A percentile compares a stretch with the other conserved stretches of the same genome.
Evolutionary conservation across 2,888 invertebrate genomes (phyloP).

Genomic region (Parnassius apollo): DNA sequence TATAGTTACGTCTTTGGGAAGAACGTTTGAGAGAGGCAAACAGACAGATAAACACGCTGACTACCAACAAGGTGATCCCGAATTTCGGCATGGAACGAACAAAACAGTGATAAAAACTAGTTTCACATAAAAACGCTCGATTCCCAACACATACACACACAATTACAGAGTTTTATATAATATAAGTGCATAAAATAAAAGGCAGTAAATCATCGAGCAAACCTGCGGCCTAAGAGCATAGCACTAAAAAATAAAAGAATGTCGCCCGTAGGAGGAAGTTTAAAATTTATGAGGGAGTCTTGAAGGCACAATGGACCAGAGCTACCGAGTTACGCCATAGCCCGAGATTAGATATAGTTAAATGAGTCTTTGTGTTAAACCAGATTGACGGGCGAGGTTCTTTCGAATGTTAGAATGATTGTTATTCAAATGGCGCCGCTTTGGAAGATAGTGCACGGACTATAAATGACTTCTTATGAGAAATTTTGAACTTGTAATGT

Average conservation of each 20-base stretch:
- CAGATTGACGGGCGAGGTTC: constrained; percentile 16
- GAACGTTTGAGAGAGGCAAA: too few species aligned
- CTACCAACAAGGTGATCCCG: too few species aligned
- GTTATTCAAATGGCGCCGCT: constrained; percentile 21
- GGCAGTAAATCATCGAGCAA: not conserved
- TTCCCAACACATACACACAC: too few species aligned
- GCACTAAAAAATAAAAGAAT: constrained; percentile 20
- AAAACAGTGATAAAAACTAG: too few species aligned
- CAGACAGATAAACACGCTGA: too few species aligned
- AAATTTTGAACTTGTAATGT: not conserved
- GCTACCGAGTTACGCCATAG: constrained; percentile 57
- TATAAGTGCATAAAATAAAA: not conserved
- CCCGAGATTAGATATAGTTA: constrained; percentile 57
- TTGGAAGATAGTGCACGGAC: constrained; percentile 9
- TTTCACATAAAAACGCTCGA: too few species aligned
- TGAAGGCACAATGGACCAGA: constrained; percentile 53
- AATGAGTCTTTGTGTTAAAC: constrained; percentile 54
- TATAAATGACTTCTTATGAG: constrained; percentile 2
- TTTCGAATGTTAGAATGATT: constrained; percentile 10
- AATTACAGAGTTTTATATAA: too few species aligned
- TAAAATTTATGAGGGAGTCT: constrained; percentile 57
- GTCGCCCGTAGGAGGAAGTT: constrained; percentile 31
- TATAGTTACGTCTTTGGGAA: too few species aligned
- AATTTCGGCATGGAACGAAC: too few species aligned
- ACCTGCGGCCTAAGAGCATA: not conserved